Percentiles rank a stretch among this genome's conserved stretches.
Conservation (phyloP, 2,113 vertebrate genomes). For the Gasterosteus nipponicus region DNA sequence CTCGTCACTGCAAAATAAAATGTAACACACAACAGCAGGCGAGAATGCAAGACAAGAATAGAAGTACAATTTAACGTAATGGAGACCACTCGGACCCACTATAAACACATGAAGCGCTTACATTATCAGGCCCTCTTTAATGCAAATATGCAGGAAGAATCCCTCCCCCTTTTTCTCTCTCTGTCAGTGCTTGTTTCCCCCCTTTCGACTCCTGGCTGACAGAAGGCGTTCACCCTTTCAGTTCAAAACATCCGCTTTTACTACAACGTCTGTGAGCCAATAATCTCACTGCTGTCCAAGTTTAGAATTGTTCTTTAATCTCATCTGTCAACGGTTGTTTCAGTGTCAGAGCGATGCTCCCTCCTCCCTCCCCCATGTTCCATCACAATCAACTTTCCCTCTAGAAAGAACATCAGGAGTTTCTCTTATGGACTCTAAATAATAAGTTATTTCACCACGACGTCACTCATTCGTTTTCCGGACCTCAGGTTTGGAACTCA, state of each 20-base stretch:
- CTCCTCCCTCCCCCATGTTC: not conserved
- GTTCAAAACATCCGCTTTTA: not conserved
- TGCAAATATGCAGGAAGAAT: not conserved
- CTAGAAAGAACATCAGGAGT: not conserved
- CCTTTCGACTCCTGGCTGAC: no score
- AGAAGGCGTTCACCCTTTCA: not conserved
- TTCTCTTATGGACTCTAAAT: not conserved
- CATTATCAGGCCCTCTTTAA: not conserved
- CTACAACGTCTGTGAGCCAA: not conserved
- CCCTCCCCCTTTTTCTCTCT: not conserved
- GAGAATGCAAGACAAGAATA: not conserved
- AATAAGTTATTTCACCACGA: no score
- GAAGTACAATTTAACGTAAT: not conserved
- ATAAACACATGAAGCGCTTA: not conserved
- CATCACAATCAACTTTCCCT: no score
- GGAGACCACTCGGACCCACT: not conserved
- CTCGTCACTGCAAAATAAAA: not conserved
- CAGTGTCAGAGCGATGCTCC: not conserved
- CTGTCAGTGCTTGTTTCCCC: no score
- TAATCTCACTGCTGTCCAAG: not conserved
- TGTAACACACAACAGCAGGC: no score
- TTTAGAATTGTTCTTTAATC: not conserved
- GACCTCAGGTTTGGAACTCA: not conserved
- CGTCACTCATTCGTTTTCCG: not conserved
- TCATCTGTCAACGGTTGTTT: not conserved